Percentiles rank a stretch among this genome's conserved stretches.
Conservation (phyloP, 1,140 invertebrate species). For the Zaprionus capensis region DNA sequence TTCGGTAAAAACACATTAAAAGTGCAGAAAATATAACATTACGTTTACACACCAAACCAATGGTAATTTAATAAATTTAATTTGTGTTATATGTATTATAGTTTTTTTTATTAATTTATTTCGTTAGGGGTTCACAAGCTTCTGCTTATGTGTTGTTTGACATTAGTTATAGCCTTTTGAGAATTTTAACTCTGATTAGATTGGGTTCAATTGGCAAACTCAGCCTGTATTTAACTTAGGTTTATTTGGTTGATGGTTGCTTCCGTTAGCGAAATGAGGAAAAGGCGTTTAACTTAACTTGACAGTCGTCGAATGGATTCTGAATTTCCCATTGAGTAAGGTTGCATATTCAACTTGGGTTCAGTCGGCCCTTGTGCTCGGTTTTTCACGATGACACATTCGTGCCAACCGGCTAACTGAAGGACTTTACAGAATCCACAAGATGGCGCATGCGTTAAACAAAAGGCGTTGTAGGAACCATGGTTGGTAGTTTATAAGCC, state of each 20-base stretch:
- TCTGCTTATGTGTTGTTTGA: neutral
- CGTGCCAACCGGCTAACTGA: conserved; percentile 52
- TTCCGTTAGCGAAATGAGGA: conserved; percentile 72
- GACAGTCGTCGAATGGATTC: conserved; percentile 81
- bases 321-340: conserved; percentile 83
- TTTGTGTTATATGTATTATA: conserved; percentile 8
- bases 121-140: neutral
- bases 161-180: conserved; percentile 22
- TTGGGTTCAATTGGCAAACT: conserved; percentile 1
- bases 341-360: conserved; percentile 54
- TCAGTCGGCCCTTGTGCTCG: conserved; percentile 35
- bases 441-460: conserved; percentile 64
- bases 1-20: neutral
- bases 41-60: conserved; percentile 27
- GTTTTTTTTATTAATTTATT: conserved; percentile 2
- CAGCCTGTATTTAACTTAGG: conserved; percentile 37
- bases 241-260: conserved; percentile 45
- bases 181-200: conserved; percentile 6
- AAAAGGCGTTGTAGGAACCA: conserved; percentile 45
- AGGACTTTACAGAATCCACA: conserved; percentile 69
- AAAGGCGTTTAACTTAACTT: conserved; percentile 79
- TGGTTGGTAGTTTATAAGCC: conserved; percentile 44
- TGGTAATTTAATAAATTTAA: neutral
- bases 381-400: conserved; percentile 32
- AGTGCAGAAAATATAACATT: conserved; percentile 17